Evolutionary conservation across 2,113 vertebrate genomes (phyloP), one percentile per base, ranked within the genome.

Genomic region (Astur gentilis): DNA sequence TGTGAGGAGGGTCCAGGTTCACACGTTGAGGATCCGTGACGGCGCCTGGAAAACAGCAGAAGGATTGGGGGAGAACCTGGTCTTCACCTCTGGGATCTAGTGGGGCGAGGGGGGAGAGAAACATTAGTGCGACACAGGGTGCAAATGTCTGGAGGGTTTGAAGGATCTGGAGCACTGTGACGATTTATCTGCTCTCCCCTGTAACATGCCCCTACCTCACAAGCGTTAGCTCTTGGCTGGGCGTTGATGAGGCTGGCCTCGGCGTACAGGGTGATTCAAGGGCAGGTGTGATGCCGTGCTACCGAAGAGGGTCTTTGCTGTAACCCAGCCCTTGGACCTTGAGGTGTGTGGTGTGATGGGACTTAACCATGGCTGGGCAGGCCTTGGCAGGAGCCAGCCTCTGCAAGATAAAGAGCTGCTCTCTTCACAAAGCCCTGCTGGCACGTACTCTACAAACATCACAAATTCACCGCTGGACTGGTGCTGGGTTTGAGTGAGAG

Each of bases 11-110:
- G 42, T 65, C 61, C 89, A 9, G 50, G 34, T 71, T 99, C 98
- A 99, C 97, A 99, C 98, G 34, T 99, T 98, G 98, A 99, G 99
- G 97, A 99, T 98, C 96, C 98, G 98, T 12, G 98, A 98, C 3
- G 99, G 98, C 0, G 99, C 98, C 97, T 99, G 99, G 97, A 99
- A 99, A 96, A 99, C 98, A 11, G 99, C 99, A 34, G 99, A 99
- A 57, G 99, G 98, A 87, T 99, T 99, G 18, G 99, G 99, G 18
- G 99, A 97, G 83, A 98, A 98, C 96, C 99, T 99, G 95, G 98
- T 99, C 97, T 98, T 99, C 97, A 98, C 98, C 95, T 99, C 98
- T 71, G 99, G 98, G 71, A 99, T 99, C 99, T 99, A 95, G 52
- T 81, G 96, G 72, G 73, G 27, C 77, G 40, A 95, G 70, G n/a